phyloP scores from a whole-genome alignment of 2,888 invertebrate genomes.

The Monoplex corrugatus region DNA sequence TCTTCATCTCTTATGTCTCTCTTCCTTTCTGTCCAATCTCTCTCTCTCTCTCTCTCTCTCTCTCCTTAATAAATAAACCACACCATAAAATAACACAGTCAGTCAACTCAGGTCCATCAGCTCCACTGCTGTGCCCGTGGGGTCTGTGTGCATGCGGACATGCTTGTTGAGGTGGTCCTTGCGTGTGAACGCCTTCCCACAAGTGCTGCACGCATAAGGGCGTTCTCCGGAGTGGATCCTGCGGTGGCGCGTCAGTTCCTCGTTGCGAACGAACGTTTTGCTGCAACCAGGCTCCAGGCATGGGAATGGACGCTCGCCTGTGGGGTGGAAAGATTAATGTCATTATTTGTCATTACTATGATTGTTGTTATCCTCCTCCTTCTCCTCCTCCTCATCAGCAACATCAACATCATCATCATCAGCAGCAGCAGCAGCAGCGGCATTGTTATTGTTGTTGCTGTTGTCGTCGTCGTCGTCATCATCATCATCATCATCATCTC shows the following conservation, averaged over 20 bases:
- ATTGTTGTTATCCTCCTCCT: too few relatives aligned
- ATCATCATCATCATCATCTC: too few relatives aligned
- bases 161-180: constrained; percentile 84
- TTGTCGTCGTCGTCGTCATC: too few relatives aligned
- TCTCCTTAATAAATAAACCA: too few relatives aligned
- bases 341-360: too few relatives aligned
- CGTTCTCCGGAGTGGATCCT: constrained; percentile 97
- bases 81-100: neutral
- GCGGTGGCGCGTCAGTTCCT: constrained; percentile 94
- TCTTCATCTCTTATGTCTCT: too few relatives aligned
- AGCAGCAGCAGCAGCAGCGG: too few relatives aligned
- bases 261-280: constrained; percentile 96
- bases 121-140: neutral
- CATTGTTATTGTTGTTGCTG: too few relatives aligned
- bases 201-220: constrained; percentile 94
- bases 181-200: constrained; percentile 86
- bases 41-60: neutral
- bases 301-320: constrained; percentile 96
- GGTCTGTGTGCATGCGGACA: constrained; percentile 51
- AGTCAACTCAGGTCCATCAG: neutral
- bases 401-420: too few relatives aligned
- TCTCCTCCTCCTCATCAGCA: too few relatives aligned
- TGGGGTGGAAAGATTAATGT: constrained; percentile 58
- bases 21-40: neutral
- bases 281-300: constrained; percentile 94